These are phyloP conservation scores for Myripristis jacobus DNA, from an alignment of 2,797 vertebrate genomes.

Conservation along the genomic window DNA sequence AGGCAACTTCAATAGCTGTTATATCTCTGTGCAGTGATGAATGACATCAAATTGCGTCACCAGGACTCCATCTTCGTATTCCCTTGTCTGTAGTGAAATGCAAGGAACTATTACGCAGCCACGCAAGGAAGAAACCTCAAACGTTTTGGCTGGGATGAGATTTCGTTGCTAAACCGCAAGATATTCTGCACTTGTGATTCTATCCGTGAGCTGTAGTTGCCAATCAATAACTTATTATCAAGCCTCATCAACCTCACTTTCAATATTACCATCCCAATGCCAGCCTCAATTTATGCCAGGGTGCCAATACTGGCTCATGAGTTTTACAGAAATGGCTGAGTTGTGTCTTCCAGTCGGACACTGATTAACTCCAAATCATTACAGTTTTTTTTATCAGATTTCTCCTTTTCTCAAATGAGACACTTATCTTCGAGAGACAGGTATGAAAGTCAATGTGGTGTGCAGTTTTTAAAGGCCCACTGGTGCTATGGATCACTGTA, in stretches of 20 bases:
- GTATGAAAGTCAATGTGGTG: conserved; percentile 37
- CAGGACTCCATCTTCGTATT: not conserved
- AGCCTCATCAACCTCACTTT: conserved; percentile 64
- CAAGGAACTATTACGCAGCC: not conserved
- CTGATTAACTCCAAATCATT: conserved; percentile 58
- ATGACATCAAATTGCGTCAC: not conserved
- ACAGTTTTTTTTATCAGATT: conserved; percentile 44
- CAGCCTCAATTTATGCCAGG: conserved; percentile 51
- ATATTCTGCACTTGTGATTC: conserved; percentile 48
- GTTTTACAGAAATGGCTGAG: conserved; percentile 34
- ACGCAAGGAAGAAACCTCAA: not conserved
- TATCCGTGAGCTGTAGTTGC: conserved; percentile 19
- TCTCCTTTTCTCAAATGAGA: conserved; percentile 48
- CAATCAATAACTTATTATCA: conserved; percentile 76
- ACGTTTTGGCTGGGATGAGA: conserved; percentile 7
- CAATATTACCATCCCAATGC: conserved; percentile 53
- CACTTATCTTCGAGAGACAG: conserved; percentile 56
- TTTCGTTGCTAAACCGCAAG: conserved; percentile 21
- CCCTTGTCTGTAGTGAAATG: no score
- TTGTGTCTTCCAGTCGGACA: conserved; percentile 41
- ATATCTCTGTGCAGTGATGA: not conserved
- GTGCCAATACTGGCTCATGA: conserved; percentile 47
- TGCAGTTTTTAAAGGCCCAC: conserved; percentile 6
- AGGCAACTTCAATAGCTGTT: not conserved
- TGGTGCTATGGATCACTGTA: conserved; percentile 1